A percentile compares a stretch with the other conserved stretches of the same genome.
These are phyloP conservation scores for Montipora sp. DNA, from an alignment of 64 coral and sea anemone species.

Conservation along the genomic window DNA sequence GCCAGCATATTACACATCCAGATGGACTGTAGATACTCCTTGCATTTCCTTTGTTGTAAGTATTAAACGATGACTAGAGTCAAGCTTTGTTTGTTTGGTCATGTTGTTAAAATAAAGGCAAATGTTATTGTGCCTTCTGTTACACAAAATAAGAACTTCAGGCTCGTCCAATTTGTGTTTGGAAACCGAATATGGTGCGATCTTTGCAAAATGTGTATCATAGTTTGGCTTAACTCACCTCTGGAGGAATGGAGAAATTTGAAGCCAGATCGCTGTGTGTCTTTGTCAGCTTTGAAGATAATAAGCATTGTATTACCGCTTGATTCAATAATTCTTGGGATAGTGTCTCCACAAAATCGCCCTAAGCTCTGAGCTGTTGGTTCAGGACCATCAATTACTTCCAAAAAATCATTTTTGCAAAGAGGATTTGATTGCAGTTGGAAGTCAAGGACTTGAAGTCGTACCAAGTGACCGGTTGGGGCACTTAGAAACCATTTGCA, in stretches of 20 bases:
- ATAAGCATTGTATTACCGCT: neutral
- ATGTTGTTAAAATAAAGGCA: no score
- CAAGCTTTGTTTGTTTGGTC: no score
- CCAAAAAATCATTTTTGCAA: slow-evolving; percentile 1
- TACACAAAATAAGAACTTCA: no score
- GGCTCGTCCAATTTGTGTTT: no score
- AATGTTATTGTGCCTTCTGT: no score
- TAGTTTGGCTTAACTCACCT: neutral
- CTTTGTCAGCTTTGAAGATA: neutral
- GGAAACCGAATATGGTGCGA: no score
- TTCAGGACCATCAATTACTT: neutral
- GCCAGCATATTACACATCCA: no score
- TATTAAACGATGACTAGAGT: no score
- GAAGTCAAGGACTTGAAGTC: slow-evolving; percentile 17
- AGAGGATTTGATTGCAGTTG: slow-evolving; percentile 18
- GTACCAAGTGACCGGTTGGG: slow-evolving; percentile 18
- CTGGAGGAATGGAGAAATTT: neutral
- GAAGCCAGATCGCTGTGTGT: slow-evolving; percentile 3
- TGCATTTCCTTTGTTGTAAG: no score
- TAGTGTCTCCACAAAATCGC: slow-evolving; percentile 12
- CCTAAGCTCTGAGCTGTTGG: neutral
- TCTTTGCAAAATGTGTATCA: no score
- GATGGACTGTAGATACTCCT: no score
- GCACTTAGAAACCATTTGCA: slow-evolving; percentile 27
- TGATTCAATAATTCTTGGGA: neutral